phyloP scores from a whole-genome alignment of 2,888 invertebrate species.

The Mellilla xanthometata region DNA sequence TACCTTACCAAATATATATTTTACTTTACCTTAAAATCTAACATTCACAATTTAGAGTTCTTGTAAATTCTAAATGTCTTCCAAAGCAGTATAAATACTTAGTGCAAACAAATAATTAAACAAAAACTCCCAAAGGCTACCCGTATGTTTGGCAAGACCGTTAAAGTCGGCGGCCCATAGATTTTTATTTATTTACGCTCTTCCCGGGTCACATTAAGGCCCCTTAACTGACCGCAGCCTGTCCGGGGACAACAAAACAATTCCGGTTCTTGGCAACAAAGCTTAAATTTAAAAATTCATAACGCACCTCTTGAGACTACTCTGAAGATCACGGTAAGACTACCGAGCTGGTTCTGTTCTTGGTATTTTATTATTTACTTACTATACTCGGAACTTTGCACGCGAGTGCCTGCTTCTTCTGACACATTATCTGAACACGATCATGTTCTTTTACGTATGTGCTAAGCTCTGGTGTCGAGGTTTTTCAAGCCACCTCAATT shows the following conservation, averaged over 20 bases:
- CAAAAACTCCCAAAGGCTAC: conserved; percentile 2
- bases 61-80: no score
- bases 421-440: no score
- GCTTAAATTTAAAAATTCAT: conserved; percentile 33
- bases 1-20: no score
- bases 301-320: conserved; percentile 17
- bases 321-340: conserved; percentile 5
- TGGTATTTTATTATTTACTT: conserved; percentile 8
- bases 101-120: conserved; percentile 16
- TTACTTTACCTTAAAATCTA: no score
- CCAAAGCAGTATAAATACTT: conserved; percentile 8
- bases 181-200: conserved; percentile 35
- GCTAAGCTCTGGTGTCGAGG: no score
- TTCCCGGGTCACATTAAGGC: conserved; percentile 33
- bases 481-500: no score
- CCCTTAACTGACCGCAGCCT: conserved; percentile 29
- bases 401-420: no score
- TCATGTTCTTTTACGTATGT: no score
- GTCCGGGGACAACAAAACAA: conserved; percentile 32
- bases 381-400: background rate
- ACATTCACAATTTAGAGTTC: no score
- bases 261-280: conserved; percentile 26
- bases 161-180: conserved; percentile 29
- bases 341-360: conserved; percentile 6
- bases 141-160: conserved; percentile 19